A percentile compares a stretch with the other conserved stretches of the same genome.
Evolutionary conservation across 2,797 vertebrate species (phyloP).

Genomic region (Periparus ater): DNA sequence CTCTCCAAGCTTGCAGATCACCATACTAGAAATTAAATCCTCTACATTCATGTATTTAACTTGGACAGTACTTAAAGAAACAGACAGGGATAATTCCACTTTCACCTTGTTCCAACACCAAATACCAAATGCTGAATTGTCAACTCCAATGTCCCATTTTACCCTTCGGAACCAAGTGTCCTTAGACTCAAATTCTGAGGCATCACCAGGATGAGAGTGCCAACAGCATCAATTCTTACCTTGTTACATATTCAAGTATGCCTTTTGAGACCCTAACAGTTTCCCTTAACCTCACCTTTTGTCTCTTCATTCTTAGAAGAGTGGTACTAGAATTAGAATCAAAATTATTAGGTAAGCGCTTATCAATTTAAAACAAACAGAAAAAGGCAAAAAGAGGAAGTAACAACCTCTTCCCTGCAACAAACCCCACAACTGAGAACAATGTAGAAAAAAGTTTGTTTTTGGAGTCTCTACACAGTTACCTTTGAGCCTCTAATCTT

Average conservation of each 20-base stretch:
- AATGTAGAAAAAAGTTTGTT: accelerated
- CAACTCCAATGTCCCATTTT: not conserved
- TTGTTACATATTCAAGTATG: not conserved
- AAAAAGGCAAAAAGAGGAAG: not conserved
- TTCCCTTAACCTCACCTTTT: not conserved
- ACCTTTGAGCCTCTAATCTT: slow-evolving; percentile 92
- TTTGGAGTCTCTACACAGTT: not conserved
- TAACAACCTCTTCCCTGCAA: not conserved
- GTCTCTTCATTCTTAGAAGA: not conserved
- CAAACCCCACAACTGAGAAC: not conserved
- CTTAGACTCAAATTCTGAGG: not conserved
- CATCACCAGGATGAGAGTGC: not conserved
- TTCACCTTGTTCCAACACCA: not conserved
- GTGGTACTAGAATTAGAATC: not conserved
- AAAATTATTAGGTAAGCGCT: not conserved
- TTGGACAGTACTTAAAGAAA: not conserved
- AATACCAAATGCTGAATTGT: not conserved
- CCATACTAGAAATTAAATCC: not conserved
- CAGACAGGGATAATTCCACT: accelerated
- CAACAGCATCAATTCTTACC: not conserved
- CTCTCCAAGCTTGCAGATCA: not conserved
- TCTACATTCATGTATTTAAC: not conserved
- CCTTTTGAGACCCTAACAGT: not conserved
- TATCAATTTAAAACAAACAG: not conserved
- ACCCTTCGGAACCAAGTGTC: not conserved